These are phyloP conservation scores for Hemichromis elongatus DNA, from an alignment of 2,113 vertebrate species.

Conservation along the genomic window DNA sequence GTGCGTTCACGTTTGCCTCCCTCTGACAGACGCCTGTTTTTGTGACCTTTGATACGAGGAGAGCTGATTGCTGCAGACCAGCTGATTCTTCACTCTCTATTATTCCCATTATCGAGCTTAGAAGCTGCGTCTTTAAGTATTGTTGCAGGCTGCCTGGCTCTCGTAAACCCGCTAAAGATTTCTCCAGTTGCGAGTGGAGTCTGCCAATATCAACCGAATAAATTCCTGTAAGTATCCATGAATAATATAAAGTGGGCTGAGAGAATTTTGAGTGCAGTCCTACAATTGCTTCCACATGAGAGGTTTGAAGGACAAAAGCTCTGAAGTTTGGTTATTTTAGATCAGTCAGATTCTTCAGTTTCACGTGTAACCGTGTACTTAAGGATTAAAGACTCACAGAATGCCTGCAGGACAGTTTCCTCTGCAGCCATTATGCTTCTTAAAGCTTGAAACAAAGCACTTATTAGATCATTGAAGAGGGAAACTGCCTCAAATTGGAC, in stretches of 20 bases:
- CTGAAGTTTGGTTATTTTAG: not conserved
- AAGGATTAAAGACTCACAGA: not conserved
- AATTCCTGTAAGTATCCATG: conserved; percentile 48
- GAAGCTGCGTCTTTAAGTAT: not conserved
- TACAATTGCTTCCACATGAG: conserved; percentile 15
- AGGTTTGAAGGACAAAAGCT: conserved; percentile 6
- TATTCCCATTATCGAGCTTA: not conserved
- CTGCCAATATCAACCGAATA: conserved; percentile 60
- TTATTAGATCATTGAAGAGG: not conserved
- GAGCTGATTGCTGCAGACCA: not conserved
- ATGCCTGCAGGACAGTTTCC: not conserved
- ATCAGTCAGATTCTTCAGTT: not conserved
- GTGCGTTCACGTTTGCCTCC: not conserved
- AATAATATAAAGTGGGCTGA: conserved; percentile 39
- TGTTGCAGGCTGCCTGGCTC: not conserved
- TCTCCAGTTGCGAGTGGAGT: conserved; percentile 44
- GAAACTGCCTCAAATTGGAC: not conserved
- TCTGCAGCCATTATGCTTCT: not conserved
- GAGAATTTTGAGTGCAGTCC: conserved; percentile 7
- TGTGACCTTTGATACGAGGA: conserved; percentile 13
- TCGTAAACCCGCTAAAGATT: conserved; percentile 50
- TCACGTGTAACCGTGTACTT: not conserved
- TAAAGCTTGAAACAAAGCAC: not conserved
- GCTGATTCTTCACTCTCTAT: not conserved
- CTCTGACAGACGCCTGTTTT: not conserved